A percentile compares a stretch with the other conserved stretches of the same genome.
These are phyloP conservation scores for Caenorhabditis sp. DNA, from an alignment of 2,888 invertebrate genomes.

Conservation along the genomic window DNA sequence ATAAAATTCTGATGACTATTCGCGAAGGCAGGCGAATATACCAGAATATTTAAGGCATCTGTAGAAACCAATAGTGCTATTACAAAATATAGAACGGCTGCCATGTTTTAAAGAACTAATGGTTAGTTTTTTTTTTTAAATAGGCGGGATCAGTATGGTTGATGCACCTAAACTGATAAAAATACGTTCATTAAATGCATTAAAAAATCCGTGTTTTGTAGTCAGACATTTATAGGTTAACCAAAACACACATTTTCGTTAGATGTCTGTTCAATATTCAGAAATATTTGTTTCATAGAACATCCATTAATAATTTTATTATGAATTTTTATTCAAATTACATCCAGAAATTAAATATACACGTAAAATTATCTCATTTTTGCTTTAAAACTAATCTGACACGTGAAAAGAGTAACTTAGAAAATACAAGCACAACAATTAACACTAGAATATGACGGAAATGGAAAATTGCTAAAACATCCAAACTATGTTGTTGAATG, in stretches of 20 bases:
- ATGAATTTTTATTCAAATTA: too few relatives aligned
- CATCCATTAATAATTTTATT: too few relatives aligned
- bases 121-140: neutral
- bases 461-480: conserved; percentile 1
- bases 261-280: too few relatives aligned
- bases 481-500: conserved; percentile 15
- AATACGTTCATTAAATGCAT: too few relatives aligned
- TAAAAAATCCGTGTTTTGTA: too few relatives aligned
- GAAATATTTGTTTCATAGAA: too few relatives aligned
- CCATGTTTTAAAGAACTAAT: neutral
- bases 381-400: neutral
- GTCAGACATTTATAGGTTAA: too few relatives aligned
- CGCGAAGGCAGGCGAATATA: conserved; percentile 40
- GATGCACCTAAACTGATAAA: too few relatives aligned
- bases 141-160: too few relatives aligned
- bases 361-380: neutral
- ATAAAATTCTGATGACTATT: conserved; percentile 45
- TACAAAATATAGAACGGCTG: neutral
- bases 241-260: too few relatives aligned
- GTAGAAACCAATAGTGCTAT: neutral
- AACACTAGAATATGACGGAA: neutral
- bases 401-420: neutral
- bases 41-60: conserved; percentile 29
- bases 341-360: neutral
- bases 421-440: neutral